Evolutionary conservation across 2,888 invertebrate species (phyloP), one percentile per base, ranked within the genome.

Genomic region (Lacanobia oleracea): DNA sequence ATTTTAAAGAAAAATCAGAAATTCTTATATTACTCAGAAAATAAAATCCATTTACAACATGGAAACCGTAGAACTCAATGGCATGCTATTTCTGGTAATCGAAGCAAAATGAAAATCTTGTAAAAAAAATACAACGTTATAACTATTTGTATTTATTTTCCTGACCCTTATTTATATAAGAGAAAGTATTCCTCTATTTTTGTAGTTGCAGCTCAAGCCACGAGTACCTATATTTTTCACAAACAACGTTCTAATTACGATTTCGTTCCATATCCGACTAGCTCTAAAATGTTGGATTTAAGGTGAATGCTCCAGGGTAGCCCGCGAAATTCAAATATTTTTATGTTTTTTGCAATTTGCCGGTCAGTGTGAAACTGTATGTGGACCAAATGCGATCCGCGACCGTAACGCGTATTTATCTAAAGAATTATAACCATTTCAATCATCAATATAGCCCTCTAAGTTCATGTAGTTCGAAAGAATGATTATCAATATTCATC

Each of bases 271-370:
- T 81, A 71, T 53, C 27, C 33, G 10, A 48, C 18, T 27, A 50
- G 18, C 37, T 60, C 33, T 50, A 21, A 66, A 78, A 67, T 62
- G 18, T 62, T 23, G 21, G 10, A 64, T 72, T 40, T 67, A n/a
- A n/a, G n/a, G n/a, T n/a, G n/a, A n/a, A n/a, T n/a, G n/a, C n/a
- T n/a, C n/a, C n/a, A n/a, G n/a, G n/a, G n/a, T n/a, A n/a, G n/a
- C n/a, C n/a, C n/a, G n/a, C n/a, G n/a, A n/a, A n/a, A n/a, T n/a
- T n/a, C n/a, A n/a, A n/a, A n/a, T n/a, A n/a, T n/a, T n/a, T n/a
- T n/a, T n/a, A n/a, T n/a, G n/a, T n/a, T n/a, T n/a, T n/a, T n/a
- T n/a, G n/a, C n/a, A n/a, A n/a, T n/a, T n/a, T n/a, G n/a, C n/a
- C n/a, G n/a, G n/a, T n/a, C n/a, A n/a, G n/a, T n/a, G n/a, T n/a